Base-by-base conservation (phyloP, 1,140 invertebrate genomes). In the Neocloeon triangulifer region DNA sequence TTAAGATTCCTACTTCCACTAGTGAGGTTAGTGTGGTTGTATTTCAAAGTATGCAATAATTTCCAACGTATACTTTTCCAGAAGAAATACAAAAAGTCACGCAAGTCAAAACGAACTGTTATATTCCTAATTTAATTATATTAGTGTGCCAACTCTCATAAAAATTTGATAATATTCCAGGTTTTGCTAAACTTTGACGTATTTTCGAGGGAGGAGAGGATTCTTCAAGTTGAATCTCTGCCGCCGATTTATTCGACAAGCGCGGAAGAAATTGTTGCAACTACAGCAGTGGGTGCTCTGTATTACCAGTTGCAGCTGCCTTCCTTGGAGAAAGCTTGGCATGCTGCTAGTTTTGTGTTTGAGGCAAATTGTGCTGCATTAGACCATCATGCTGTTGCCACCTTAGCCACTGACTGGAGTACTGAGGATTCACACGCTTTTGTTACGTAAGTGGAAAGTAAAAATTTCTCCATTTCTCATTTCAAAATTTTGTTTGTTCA, bases 401-500 rank as follows among this genome's bases (percentile, higher is more conserved):
- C 66, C 40, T 41, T 75, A 5, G 50, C 63, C 26, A 64, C 70
- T 16, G 64, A 66, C 2, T 72, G 69, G 69, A 62, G 60, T 9
- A 44, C 53, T 4, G 66, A 66, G 39, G 54, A 63, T 33, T 62
- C 64, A 22, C 57, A 29, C n/a, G 10, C 10, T 16, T 29, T 29
- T 29, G 27, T 29, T 2, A 29, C 27, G 27, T 29, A 20, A 20
- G 15, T 9, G 18, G 15, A 10, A 20, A 13, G 4, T 8, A 7
- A 28, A 13, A 3, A 12, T 32, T 32, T 4, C 9, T 10, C n/a
- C n/a, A 8, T 13, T 28, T 28, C 12, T 3, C 8, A 28, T 28
- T 18, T 19, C 30, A 17, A 9, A 8, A 8, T 28, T 28, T 17
- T 12, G 10, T 31, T 31, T 12, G 21, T 31, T 19, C 13, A 31